These are phyloP conservation scores for Papilio xuthus DNA, from an alignment of 1,140 invertebrate genomes.

Conservation along the genomic window DNA sequence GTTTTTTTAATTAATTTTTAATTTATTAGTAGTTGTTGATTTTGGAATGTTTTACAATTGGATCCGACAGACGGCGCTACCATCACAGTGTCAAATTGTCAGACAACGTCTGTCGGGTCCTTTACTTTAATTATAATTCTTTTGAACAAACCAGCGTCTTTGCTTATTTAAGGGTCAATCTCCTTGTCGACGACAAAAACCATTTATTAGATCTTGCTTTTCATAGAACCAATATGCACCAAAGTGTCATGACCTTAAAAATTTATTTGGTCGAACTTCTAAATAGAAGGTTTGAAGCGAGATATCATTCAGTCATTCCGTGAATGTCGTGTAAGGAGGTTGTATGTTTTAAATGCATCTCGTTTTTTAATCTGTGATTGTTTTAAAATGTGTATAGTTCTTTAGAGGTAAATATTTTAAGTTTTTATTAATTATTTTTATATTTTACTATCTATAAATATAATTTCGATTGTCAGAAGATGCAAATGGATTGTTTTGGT, in stretches of 20 bases:
- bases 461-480: too few relatives aligned
- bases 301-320: conserved; percentile 16
- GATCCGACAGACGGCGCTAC: too few relatives aligned
- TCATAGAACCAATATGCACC: background rate
- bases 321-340: background rate
- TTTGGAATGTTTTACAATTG: too few relatives aligned
- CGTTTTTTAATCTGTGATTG: background rate
- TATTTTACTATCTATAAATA: too few relatives aligned
- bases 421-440: too few relatives aligned
- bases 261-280: background rate
- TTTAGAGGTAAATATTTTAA: too few relatives aligned
- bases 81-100: too few relatives aligned
- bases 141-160: background rate
- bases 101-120: too few relatives aligned
- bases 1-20: too few relatives aligned
- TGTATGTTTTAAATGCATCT: background rate
- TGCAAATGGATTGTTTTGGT: too few relatives aligned
- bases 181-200: background rate
- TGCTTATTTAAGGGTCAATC: background rate
- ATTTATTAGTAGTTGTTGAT: too few relatives aligned
- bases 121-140: background rate
- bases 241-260: background rate
- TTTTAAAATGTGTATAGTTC: background rate
- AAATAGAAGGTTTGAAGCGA: background rate
- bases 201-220: background rate